A percentile compares a stretch with the other conserved stretches of the same genome.
These are phyloP conservation scores for Sardinella longiceps DNA, from an alignment of 2,797 vertebrate genomes.

Conservation along the genomic window DNA sequence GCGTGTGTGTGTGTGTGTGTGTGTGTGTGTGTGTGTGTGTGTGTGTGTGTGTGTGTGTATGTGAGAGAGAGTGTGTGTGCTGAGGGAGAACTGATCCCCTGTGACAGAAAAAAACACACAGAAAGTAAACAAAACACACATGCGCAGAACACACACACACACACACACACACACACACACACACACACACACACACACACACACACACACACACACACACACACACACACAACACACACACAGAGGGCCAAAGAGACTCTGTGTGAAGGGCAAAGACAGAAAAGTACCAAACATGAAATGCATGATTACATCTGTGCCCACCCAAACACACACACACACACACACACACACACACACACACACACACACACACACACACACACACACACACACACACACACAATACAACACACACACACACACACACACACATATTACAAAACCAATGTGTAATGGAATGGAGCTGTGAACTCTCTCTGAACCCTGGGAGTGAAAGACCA, in stretches of 20 bases:
- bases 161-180: slow-evolving; percentile 17
- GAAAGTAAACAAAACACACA: background rate
- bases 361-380: background rate
- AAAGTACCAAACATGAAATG: background rate
- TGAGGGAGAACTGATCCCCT: background rate
- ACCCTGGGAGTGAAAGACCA: slow-evolving; percentile 31
- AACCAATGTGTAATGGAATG: background rate
- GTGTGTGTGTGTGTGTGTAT: background rate
- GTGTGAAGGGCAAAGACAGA: slow-evolving; percentile 5
- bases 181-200: background rate
- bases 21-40: background rate
- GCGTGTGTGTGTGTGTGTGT: background rate
- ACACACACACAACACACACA: background rate
- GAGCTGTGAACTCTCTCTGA: slow-evolving; percentile 34
- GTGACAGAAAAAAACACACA: background rate
- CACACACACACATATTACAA: background rate
- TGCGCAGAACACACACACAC: background rate
- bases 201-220: background rate
- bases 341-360: slow-evolving; percentile 1
- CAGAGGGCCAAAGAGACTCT: background rate
- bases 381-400: slow-evolving; percentile 6
- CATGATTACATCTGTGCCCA: background rate
- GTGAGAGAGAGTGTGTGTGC: too few species aligned
- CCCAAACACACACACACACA: background rate
- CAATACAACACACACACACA: background rate